Conservation (phyloP, 1,140 invertebrate genomes). For the Diachasmimorpha longicaudata region DNA sequence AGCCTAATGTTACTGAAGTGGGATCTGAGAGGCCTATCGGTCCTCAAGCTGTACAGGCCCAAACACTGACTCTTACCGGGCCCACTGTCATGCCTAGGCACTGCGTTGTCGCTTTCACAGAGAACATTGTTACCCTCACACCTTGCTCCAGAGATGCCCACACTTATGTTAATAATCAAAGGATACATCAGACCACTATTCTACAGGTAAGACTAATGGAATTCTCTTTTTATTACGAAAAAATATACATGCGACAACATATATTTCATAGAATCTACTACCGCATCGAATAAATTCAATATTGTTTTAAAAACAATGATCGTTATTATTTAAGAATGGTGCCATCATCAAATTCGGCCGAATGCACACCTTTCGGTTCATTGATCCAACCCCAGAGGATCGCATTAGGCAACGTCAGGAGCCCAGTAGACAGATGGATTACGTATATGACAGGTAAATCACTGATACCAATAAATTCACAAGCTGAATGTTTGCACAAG, state of each 20-base stretch:
- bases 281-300: too few relatives aligned
- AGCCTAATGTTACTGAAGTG: conserved; percentile 76
- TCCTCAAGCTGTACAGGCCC: conserved; percentile 59
- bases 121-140: conserved; percentile 90
- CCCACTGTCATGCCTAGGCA: conserved; percentile 89
- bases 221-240: not conserved
- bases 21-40: conserved; percentile 69
- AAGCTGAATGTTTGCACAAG: not conserved
- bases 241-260: too few relatives aligned
- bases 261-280: too few relatives aligned
- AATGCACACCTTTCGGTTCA: conserved; percentile 90
- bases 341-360: conserved; percentile 88
- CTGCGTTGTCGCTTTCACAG: conserved; percentile 90
- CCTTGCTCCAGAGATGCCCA: conserved; percentile 90
- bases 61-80: conserved; percentile 68
- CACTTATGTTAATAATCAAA: conserved; percentile 91
- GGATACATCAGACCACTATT: conserved; percentile 91
- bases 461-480: not conserved
- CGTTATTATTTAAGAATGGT: conserved; percentile 69
- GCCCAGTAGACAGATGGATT: conserved; percentile 68
- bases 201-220: conserved; percentile 70
- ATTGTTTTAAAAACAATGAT: too few relatives aligned
- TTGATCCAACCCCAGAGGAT: conserved; percentile 89
- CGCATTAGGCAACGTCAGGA: conserved; percentile 76
- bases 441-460: conserved; percentile 78